Base-by-base conservation (phyloP, 2,888 invertebrate genomes). In the Drosophila borborema region DNA sequence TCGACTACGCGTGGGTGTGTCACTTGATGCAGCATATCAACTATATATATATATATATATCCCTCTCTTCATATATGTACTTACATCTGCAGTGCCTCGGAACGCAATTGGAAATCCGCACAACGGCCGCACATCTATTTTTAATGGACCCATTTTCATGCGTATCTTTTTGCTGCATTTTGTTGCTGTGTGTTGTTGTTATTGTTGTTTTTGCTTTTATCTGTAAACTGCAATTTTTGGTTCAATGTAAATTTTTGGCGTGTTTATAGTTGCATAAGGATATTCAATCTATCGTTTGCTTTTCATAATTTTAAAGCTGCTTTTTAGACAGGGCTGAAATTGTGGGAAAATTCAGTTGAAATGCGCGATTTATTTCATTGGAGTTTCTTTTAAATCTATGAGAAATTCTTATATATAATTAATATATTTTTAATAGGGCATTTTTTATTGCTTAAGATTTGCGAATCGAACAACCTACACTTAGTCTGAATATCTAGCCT, bases 91-190 rank as follows among this genome's bases (percentile, higher is more conserved):
- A 64, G 48, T 69, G 64, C 59, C 65, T 55, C 51, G 64, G 51
- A 75, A 59, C 46, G 23, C 63, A 43, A 34, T 53, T 53, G 60
- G 41, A 56, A 62, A 62, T 79, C 53, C 60, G 55, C 53, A 71
- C 38, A 71, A 75, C 74, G 67, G 76, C 84, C 85, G 54, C 85
- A 84, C 84, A 84, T 89, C 76, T 84, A 74, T 83, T 71, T 86
- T 89, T 89, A 86, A 83, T 84, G 84, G 78, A 88, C 83, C 82
- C 59, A 69, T 80, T 85, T 78, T 54, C 71, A 72, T 77, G 61
- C 51, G 64, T 70, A 71, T 73, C 59, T 64, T 62, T 65, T 55
- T 51, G 51, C 7, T 34, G 51, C 1, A 8, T 54, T 48, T 41
- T 51, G 34, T 34, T 31, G 20, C 20, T 40, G 41, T 48, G 31